Percentiles rank a stretch among this genome's conserved stretches.
These are phyloP conservation scores for Tautogolabrus adspersus DNA, from an alignment of 2,113 vertebrate species.

Conservation along the genomic window DNA sequence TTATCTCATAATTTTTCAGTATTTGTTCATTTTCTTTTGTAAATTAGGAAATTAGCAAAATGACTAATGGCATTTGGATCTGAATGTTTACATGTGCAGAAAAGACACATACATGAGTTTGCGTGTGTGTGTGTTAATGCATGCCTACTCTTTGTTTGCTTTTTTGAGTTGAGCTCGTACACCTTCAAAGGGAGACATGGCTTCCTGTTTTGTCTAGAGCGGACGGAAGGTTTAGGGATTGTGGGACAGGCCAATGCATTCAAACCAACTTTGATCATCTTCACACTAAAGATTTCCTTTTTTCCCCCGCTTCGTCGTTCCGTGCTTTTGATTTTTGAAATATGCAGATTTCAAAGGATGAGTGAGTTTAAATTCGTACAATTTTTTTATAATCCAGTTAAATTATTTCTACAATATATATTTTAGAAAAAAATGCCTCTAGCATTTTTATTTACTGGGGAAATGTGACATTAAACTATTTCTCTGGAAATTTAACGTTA, in stretches of 20 bases:
- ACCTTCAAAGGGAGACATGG: conserved; percentile 46
- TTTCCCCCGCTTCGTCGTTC: neutral
- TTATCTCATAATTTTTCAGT: neutral
- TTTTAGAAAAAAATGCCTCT: neutral
- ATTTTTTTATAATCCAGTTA: neutral
- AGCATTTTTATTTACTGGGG: neutral
- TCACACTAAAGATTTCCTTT: neutral
- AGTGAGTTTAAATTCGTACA: neutral
- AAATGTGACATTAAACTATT: neutral
- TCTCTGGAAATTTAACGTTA: neutral
- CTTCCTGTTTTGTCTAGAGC: conserved; percentile 65
- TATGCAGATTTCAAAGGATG: neutral
- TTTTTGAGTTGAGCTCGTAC: conserved; percentile 9
- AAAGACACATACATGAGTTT: neutral
- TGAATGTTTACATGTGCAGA: neutral
- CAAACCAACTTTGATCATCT: neutral
- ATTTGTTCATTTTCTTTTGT: neutral
- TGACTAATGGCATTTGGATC: neutral
- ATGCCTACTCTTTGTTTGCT: neutral
- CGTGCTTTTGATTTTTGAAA: neutral
- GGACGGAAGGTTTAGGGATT: conserved; percentile 8
- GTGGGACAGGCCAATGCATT: conserved; percentile 1
- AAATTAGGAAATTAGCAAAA: neutral
- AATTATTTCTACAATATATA: neutral
- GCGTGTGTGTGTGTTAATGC: conserved; percentile 5